Base-by-base conservation (phyloP, 2,797 vertebrate species). In the Schizothorax lantsangensis region DNA sequence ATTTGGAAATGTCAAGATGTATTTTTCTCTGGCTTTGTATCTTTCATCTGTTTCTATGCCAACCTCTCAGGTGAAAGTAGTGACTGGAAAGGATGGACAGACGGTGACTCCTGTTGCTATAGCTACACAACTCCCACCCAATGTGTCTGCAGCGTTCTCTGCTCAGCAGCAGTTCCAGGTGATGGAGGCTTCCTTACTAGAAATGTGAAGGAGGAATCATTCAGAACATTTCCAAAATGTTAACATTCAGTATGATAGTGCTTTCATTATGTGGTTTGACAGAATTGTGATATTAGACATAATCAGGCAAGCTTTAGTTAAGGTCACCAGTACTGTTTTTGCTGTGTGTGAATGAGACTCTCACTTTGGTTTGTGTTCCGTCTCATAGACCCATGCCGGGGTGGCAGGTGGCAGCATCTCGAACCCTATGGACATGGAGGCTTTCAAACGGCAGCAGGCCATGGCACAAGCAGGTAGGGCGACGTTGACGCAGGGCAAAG, bases 41-140 rank as follows among this genome's bases (percentile, higher is more conserved):
- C 45, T 83, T 84, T 82, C 88, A 87, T 83, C 59, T 91, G 86
- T 85, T 90, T 89, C 78, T 88, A 88, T 89, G 86, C 87, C 90
- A 89, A 88, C 88, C 86, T 92, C 90, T 90, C 94, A 98, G 97
- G 97, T 98, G 92, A 98, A 98, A 94, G 96, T 98, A 95, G 97
- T 96, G 92, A 98, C 97, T 92, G 97, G 97, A 95, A 98, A 98
- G 94, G 97, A 98, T 95, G 97, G 97, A 91, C 97, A 98, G 95
- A 96, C 97, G 91, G 97, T 96, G 93, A 98, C 97, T 91, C 97
- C 97, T 89, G 97, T 98, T 96, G 97, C 97, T 95, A 98, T 98
- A 96, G 95, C 97, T 95, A 98, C 97, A 89, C 97, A 98, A 95
- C 97, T 98, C 95, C 97, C 97, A 93, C 95, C 97, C 92, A 98